Evolutionary conservation across 2,797 vertebrate genomes (phyloP).

Genomic region (Chaunax sp.): DNA sequence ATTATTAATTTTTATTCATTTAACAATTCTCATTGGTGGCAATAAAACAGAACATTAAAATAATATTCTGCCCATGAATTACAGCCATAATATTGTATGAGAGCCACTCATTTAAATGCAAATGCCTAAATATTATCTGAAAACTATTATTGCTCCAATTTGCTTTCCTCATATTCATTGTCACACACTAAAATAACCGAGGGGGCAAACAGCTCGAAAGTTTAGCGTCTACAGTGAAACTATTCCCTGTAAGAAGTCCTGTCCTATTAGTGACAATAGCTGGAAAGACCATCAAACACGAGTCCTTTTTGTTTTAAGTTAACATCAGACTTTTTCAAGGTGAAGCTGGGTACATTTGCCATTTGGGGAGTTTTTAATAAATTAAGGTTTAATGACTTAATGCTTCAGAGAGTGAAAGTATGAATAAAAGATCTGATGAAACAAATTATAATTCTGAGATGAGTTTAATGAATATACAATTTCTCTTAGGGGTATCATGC

Average conservation of each 20-base stretch:
- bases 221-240: background rate
- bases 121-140: slow-evolving; percentile 14
- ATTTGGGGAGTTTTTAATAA: background rate
- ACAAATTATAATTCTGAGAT: background rate
- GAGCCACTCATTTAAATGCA: slow-evolving; percentile 16
- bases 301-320: slow-evolving; percentile 2
- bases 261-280: background rate
- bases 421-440: slow-evolving; percentile 16
- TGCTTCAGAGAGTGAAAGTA: background rate
- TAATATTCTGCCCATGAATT: slow-evolving; percentile 4
- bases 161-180: slow-evolving; percentile 16
- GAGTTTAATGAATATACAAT: slow-evolving; percentile 8
- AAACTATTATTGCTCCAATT: slow-evolving; percentile 46
- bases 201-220: background rate
- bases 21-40: background rate
- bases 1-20: background rate
- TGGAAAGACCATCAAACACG: background rate
- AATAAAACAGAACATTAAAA: background rate
- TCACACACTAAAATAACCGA: background rate
- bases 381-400: slow-evolving; percentile 9
- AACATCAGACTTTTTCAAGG: background rate
- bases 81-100: slow-evolving; percentile 11
- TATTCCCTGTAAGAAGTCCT: background rate
- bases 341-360: background rate
- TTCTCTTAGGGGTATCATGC: background rate